These are phyloP conservation scores for Gryllus bimaculatus DNA, from an alignment of 1,140 invertebrate genomes.

Conservation along the genomic window DNA sequence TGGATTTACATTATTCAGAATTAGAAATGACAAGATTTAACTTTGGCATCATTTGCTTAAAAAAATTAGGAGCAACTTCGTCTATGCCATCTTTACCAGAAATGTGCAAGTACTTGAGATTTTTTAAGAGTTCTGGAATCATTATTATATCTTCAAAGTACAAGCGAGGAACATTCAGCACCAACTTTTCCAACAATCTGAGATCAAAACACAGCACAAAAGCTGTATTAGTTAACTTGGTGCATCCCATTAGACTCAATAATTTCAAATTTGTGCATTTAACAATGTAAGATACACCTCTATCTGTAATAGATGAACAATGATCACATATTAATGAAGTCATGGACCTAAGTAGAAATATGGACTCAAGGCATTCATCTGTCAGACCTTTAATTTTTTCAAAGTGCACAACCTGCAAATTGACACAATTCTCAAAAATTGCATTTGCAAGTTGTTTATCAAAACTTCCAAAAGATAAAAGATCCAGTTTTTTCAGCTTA, in stretches of 20 bases:
- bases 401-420: not conserved
- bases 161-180: no score
- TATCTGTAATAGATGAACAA: not conserved
- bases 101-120: no score
- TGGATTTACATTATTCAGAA: no score
- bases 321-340: no score
- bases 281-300: not conserved
- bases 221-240: not conserved
- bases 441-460: not conserved
- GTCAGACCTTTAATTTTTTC: not conserved
- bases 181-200: not conserved
- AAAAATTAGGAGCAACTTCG: no score
- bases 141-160: no score
- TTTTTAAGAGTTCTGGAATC: no score
- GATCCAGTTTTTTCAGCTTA: not conserved
- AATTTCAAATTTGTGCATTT: not conserved
- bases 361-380: not conserved
- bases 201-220: not conserved
- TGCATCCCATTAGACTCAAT: not conserved
- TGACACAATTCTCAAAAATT: not conserved
- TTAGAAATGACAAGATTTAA: no score
- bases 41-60: no score
- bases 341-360: not conserved
- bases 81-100: no score
- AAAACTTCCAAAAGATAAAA: not conserved